Percentiles rank a stretch among this genome's conserved stretches.
phyloP scores from a whole-genome alignment of 2,888 invertebrate genomes.

The Tetragonisca angustula region DNA sequence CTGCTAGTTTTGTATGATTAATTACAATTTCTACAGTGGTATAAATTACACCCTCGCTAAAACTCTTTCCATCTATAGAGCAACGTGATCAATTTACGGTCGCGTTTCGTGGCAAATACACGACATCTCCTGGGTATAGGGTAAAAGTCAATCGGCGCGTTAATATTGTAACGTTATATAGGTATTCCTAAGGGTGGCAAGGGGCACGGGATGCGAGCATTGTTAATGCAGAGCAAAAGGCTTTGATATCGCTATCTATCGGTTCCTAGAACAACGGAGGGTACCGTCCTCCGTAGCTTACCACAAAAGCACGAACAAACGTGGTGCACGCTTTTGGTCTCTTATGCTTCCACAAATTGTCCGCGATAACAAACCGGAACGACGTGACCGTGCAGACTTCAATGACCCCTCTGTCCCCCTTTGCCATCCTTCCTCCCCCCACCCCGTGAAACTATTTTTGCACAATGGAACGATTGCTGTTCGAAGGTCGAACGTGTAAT shows the following conservation, averaged over 20 bases:
- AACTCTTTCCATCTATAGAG: not conserved
- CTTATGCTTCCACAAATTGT: slow-evolving; percentile 66
- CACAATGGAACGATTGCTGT: slow-evolving; percentile 52
- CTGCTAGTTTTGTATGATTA: not conserved
- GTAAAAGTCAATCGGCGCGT: slow-evolving; percentile 20
- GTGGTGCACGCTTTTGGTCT: slow-evolving; percentile 59
- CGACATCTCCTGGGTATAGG: not conserved
- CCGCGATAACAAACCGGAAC: slow-evolving; percentile 70
- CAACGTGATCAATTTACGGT: slow-evolving; percentile 11
- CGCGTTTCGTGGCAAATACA: slow-evolving; percentile 10
- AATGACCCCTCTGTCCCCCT: slow-evolving; percentile 50
- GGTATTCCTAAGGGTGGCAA: slow-evolving; percentile 12
- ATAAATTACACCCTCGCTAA: not conserved
- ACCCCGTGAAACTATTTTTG: slow-evolving; percentile 55
- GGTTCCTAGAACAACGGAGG: slow-evolving; percentile 60
- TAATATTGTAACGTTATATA: slow-evolving; percentile 24
- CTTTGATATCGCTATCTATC: slow-evolving; percentile 71
- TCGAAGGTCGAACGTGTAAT: slow-evolving; percentile 41
- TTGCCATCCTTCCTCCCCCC: not conserved
- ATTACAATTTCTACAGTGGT: not conserved
- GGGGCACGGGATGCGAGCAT: slow-evolving; percentile 24
- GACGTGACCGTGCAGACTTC: slow-evolving; percentile 59
- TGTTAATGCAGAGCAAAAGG: slow-evolving; percentile 48
- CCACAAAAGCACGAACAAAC: slow-evolving; percentile 59
- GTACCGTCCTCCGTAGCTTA: slow-evolving; percentile 34